These are phyloP conservation scores for Hylyphantes graminicola DNA, from an alignment of 1,140 invertebrate genomes.

Conservation along the genomic window DNA sequence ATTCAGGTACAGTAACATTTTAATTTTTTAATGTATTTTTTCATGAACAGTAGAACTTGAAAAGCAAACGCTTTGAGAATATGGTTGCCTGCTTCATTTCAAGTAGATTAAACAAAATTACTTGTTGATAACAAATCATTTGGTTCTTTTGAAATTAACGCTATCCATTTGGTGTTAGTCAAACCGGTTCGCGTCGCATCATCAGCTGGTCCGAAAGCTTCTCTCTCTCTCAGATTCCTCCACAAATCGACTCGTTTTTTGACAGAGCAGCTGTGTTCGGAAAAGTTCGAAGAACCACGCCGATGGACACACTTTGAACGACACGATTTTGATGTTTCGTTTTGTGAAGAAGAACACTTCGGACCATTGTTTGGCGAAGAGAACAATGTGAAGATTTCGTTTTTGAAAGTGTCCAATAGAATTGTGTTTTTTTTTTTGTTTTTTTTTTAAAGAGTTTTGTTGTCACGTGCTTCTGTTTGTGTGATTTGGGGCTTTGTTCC, in stretches of 20 bases:
- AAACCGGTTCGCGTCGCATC: no score
- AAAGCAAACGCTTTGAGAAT: no score
- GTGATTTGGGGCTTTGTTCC: background rate
- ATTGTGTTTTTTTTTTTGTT: constrained; percentile 5
- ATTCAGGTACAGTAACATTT: no score
- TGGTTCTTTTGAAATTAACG: no score
- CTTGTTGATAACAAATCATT: no score
- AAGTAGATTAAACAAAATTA: no score
- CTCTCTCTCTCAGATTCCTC: no score
- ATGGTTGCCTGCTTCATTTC: no score
- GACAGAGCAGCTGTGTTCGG: background rate
- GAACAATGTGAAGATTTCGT: constrained; percentile 40
- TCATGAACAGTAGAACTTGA: no score
- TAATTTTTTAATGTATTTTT: no score
- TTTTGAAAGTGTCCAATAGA: background rate
- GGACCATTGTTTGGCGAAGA: constrained; percentile 27
- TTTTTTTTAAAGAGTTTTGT: constrained; percentile 7
- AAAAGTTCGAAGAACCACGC: background rate
- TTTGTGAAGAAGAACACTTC: constrained; percentile 10
- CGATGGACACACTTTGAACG: background rate
- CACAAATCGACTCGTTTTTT: background rate
- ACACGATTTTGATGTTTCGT: constrained; percentile 36
- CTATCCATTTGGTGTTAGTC: no score
- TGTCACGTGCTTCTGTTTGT: constrained; percentile 18
- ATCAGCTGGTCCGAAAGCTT: no score